Evolutionary conservation across 2,113 vertebrate species (phyloP).

Genomic region (Amblyornis subalaris): DNA sequence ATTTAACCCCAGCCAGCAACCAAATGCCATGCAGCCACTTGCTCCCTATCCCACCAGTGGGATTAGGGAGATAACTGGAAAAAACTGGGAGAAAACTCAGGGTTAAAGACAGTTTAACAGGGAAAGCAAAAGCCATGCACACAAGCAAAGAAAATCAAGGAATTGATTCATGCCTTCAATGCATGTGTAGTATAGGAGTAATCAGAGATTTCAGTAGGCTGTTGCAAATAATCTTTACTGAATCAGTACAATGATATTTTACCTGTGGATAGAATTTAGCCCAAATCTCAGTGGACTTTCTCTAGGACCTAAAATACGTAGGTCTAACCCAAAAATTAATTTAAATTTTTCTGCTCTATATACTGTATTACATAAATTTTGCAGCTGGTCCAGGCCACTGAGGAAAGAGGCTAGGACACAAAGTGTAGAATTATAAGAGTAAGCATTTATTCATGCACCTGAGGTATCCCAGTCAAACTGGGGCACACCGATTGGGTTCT

Average conservation of each 20-base stretch:
- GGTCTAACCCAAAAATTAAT: neutral
- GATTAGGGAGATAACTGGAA: neutral
- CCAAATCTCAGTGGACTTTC: neutral
- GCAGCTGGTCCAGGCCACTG: neutral
- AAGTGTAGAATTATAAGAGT: neutral
- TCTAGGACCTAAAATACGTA: neutral
- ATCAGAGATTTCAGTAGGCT: neutral
- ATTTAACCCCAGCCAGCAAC: neutral
- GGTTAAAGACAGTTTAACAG: neutral
- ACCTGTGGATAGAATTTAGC: neutral
- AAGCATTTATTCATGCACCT: neutral
- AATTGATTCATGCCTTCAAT: neutral
- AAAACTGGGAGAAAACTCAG: neutral
- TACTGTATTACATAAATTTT: neutral
- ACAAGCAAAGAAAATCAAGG: neutral
- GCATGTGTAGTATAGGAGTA: neutral
- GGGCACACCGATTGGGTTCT: neutral
- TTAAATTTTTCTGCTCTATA: neutral
- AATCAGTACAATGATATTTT: neutral
- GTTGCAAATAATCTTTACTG: neutral
- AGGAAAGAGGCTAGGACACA: neutral
- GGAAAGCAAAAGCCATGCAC: neutral
- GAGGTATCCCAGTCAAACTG: neutral
- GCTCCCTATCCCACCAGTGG: neutral
- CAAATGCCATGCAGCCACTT: neutral